Evolutionary conservation across 53 echinoderm and acorn worm genomes (phyloP), one percentile per base, ranked within the genome.

Genomic region (Antedon mediterranea): DNA sequence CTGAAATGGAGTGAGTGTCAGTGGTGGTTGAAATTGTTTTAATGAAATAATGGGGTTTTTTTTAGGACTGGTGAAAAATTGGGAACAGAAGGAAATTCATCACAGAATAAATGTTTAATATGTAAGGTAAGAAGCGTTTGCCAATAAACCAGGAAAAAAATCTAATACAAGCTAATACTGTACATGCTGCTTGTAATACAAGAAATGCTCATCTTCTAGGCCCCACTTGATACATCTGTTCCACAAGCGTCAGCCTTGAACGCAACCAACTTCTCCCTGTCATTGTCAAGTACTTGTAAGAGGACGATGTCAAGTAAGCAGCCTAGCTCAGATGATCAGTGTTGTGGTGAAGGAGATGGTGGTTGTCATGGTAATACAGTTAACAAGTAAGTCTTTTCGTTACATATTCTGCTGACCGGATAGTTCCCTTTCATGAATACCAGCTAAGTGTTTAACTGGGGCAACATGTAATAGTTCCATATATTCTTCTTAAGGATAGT

Each of bases 281-380:
- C 76, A 76, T 29, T 76, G 14, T 33, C 34, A 4, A 71, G 71
- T 34, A 75, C 82, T 73, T 75, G 73, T 0, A 78, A 75, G 11
- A 73, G 34, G 34, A 79, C 75, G 37, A 29, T 31, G 28, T 73
- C 29, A 15, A 71, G 78, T 7, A 72, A 30, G n/a, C 13, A n/a
- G 28, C 30, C 72, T 23, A 31, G 5, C 31, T 28, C 73, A 7
- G 26, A 33, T n/a, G 77, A 76, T 34, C 11, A 87, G 77, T 93
- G 93, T 72, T 93, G 93, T 77, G 93, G 93, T 75, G 82, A 90
- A 73, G 93, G 93, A 29, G 93, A 93, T 80, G 93, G 90, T 7
- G 93, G 93, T 76, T 93, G 93, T 75, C 90, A 88, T 34, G 86
- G 80, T 75, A 84, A 75, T 43, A 57, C 74, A 75, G 70, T 82